A percentile compares a stretch with the other conserved stretches of the same genome.
Evolutionary conservation across 2,888 invertebrate species (phyloP).

Genomic region (Thysanoteuthis rhombus): DNA sequence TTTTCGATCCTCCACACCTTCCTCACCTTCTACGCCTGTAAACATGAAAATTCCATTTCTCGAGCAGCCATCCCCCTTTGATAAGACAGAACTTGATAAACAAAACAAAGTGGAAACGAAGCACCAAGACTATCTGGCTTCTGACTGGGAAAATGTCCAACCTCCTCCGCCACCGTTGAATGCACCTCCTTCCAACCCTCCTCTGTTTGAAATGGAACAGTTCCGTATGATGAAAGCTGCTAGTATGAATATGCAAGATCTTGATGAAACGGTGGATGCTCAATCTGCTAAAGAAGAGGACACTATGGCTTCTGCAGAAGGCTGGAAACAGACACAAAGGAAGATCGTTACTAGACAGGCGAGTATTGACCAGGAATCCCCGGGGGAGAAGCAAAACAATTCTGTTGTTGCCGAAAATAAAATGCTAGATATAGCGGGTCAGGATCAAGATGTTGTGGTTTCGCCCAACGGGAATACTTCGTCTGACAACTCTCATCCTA

Average conservation of each 20-base stretch:
- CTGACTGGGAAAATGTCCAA: not conserved
- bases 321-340: not conserved
- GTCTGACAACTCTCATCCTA: not conserved
- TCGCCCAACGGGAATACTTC: not conserved
- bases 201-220: not conserved
- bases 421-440: not conserved
- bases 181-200: not conserved
- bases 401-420: not conserved
- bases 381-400: not conserved
- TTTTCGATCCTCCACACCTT: no score
- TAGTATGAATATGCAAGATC: not conserved
- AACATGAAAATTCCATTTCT: not conserved
- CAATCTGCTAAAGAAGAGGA: not conserved
- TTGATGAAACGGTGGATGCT: not conserved
- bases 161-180: not conserved
- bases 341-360: not conserved
- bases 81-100: not conserved
- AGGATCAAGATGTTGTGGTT: not conserved
- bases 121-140: not conserved
- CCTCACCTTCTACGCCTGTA: no score
- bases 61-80: not conserved
- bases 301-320: not conserved
- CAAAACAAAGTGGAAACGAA: not conserved
- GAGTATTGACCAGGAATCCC: not conserved
- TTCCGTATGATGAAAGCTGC: not conserved